Conservation (phyloP, 1,140 invertebrate genomes). For the Cryptotermes secundus region DNA sequence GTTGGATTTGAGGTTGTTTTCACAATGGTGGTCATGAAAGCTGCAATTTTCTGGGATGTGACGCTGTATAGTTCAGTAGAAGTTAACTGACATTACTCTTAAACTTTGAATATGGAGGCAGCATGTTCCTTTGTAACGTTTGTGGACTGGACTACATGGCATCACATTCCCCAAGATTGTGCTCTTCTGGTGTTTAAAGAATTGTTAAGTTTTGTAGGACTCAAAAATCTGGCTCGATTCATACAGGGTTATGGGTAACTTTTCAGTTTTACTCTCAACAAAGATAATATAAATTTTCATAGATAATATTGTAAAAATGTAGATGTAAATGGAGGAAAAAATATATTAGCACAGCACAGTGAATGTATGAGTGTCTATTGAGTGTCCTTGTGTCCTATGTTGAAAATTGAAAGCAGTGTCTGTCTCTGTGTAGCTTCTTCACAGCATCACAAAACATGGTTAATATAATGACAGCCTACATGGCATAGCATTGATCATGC, state of each 20-base stretch:
- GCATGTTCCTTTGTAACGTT: too few species aligned
- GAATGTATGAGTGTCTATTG: neutral
- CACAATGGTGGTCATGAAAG: too few species aligned
- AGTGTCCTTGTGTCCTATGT: neutral
- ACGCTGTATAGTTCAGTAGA: too few species aligned
- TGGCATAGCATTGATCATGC: neutral
- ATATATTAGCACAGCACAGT: neutral
- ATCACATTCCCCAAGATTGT: too few species aligned
- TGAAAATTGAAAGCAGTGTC: neutral
- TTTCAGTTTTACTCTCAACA: constrained; percentile 14
- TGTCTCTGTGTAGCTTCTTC: neutral
- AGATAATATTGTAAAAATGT: neutral
- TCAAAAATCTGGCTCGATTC: constrained; percentile 10
- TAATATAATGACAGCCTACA: neutral
- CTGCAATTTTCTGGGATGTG: too few species aligned
- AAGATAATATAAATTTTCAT: neutral
- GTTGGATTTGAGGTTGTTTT: too few species aligned
- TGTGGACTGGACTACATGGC: too few species aligned
- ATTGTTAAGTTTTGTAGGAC: constrained; percentile 20
- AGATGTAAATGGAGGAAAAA: neutral
- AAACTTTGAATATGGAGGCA: too few species aligned
- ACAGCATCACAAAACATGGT: neutral
- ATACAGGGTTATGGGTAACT: constrained; percentile 19
- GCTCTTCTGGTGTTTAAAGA: neutral
- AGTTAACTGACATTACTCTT: too few species aligned